Base-by-base conservation (phyloP, 2,797 vertebrate genomes). In the Prionace glauca region DNA sequence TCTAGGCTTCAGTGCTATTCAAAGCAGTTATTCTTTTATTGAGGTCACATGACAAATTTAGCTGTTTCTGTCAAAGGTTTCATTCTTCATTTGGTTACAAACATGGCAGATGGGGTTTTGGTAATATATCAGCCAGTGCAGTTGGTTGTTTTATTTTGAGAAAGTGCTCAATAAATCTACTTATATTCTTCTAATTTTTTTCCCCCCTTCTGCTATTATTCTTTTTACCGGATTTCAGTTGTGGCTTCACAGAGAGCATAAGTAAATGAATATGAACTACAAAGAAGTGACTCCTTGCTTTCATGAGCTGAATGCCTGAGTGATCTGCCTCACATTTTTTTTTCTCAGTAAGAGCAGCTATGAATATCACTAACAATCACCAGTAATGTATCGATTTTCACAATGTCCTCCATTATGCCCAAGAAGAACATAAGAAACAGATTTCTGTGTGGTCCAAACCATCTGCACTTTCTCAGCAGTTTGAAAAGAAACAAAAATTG, bases 1-100 rank as follows among this genome's bases (percentile, higher is more conserved):
- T 97, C 98, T 97, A 97, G 97, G 98, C 98, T 98, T 98, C 98
- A 98, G 97, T 98, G 98, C 97, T 96, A 98, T 97, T 98, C 97
- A 98, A 98, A 97, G 97, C 97, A 97, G 96, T 97, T 97, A 97
- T 97, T 96, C 96, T 97, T 97, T 96, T 97, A 96, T 96, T 96
- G 97, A 96, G 97, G 97, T 98, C 97, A 98, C 97, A 97, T 97
- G 97, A 98, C 97, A 98, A 98, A 98, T 97, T 97, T 97, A 96
- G 96, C 97, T 95, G 72, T 95, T 95, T 95, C 93, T 97, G 97
- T 98, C 97, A 97, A 97, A 97, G 97, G 97, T 97, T 97, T 96
- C 97, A 97, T 96, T 97, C 97, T 97, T 98, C 98, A 97, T 97
- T 97, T 97, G 97, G 96, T 95, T 96, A 98, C 97, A 97, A 97